phyloP scores from a whole-genome alignment of 2,113 vertebrate species.

The Phalacrocorax brasilianus region DNA sequence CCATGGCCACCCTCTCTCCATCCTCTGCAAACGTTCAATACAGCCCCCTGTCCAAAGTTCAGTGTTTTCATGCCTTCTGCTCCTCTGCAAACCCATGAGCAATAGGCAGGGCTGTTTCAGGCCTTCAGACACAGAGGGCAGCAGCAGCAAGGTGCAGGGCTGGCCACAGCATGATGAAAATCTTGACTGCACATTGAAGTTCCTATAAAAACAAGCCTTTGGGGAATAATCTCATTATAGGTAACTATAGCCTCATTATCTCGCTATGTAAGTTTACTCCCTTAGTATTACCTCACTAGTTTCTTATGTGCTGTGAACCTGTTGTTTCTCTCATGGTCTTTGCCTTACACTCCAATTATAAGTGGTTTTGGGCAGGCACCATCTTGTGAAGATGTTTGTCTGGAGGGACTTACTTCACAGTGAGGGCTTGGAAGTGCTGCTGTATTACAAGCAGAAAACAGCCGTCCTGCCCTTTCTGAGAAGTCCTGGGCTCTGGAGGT shows the following conservation, averaged over 20 bases:
- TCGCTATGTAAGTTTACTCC: not conserved
- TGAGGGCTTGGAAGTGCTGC: not conserved
- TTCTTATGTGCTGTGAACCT: not conserved
- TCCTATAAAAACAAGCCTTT: conserved; percentile 1
- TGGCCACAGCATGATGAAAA: not conserved
- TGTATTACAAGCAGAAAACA: not conserved
- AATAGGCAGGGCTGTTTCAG: not conserved
- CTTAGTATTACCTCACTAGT: not conserved
- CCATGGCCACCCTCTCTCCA: not conserved
- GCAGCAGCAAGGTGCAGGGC: not conserved
- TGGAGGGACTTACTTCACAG: not conserved
- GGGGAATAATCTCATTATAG: conserved; percentile 6
- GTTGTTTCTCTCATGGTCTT: not conserved
- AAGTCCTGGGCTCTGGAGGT: not conserved
- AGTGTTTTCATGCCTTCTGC: not conserved
- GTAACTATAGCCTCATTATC: conserved; percentile 6
- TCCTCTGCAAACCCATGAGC: not conserved
- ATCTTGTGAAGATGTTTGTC: not conserved
- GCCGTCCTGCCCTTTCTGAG: not conserved
- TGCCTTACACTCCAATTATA: not conserved
- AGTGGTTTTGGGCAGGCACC: not conserved
- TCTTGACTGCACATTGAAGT: not conserved
- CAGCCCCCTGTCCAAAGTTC: not conserved
- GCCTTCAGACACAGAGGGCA: not conserved
- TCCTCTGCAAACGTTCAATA: not conserved